phyloP scores from a whole-genome alignment of 2,113 vertebrate genomes.

The Grantiella picta region DNA sequence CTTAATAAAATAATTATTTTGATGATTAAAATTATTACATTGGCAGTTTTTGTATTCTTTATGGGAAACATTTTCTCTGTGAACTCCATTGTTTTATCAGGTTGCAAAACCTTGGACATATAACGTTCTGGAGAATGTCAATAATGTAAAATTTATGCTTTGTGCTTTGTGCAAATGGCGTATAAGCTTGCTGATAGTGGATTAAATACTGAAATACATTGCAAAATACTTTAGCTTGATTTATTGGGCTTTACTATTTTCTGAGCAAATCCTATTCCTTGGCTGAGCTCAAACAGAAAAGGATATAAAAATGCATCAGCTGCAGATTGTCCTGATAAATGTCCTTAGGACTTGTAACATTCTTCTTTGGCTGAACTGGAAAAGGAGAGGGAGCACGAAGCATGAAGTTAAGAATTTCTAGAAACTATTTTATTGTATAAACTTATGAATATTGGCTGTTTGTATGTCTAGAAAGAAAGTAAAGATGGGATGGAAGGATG shows the following conservation, averaged over 20 bases:
- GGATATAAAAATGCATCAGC: background rate
- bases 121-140: background rate
- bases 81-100: background rate
- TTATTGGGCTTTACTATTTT: background rate
- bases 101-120: background rate
- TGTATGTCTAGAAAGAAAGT: background rate
- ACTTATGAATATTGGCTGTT: background rate
- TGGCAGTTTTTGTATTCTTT: background rate
- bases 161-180: background rate
- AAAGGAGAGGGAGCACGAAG: background rate
- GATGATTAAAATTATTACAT: background rate
- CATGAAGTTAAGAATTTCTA: background rate
- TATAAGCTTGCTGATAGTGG: background rate
- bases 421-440: background rate
- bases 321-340: background rate
- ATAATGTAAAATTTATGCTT: background rate
- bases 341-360: background rate
- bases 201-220: conserved; percentile 1
- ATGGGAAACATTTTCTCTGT: background rate
- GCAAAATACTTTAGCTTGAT: background rate
- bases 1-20: background rate
- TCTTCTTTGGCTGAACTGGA: background rate
- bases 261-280: background rate
- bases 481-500: background rate
- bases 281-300: background rate